Evolutionary conservation across 2,113 vertebrate species (phyloP).

Genomic region (Gallinago undulata): DNA sequence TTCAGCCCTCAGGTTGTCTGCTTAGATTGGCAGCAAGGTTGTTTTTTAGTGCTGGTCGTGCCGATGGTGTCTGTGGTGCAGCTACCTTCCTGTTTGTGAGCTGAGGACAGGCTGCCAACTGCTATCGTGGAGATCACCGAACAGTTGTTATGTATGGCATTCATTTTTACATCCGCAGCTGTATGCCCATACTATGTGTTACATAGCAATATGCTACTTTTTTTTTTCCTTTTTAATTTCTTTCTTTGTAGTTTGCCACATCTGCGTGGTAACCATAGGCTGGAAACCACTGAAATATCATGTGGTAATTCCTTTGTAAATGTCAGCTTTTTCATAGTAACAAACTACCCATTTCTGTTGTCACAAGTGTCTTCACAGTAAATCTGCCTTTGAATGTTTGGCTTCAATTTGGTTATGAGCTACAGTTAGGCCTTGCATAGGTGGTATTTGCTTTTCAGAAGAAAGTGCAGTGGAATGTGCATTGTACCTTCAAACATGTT

Average conservation of each 20-base stretch:
- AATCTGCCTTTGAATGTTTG: not conserved
- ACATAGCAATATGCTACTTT: not conserved
- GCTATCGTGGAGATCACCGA: not conserved
- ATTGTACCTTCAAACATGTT: not conserved
- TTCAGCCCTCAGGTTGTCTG: not conserved
- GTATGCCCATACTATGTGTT: not conserved
- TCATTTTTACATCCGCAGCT: not conserved
- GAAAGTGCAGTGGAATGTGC: not conserved
- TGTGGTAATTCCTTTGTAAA: conserved; percentile 27
- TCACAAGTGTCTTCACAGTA: conserved; percentile 16
- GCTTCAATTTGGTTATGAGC: conserved; percentile 48
- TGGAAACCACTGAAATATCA: not conserved
- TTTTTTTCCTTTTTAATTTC: not conserved
- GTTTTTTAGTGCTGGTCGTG: not conserved
- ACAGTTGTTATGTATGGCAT: not conserved
- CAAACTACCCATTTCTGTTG: not conserved
- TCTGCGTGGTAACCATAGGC: not conserved
- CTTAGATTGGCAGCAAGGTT: not conserved
- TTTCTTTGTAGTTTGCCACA: not conserved
- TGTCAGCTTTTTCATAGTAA: conserved; percentile 56
- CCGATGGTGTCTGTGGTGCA: not conserved
- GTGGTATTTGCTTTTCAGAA: conserved; percentile 35
- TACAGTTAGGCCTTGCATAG: not conserved
- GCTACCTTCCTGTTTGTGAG: not conserved
- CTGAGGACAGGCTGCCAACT: not conserved